phyloP scores from a whole-genome alignment of 2,797 vertebrate species.

The Petrocephalus schoutedeni region DNA sequence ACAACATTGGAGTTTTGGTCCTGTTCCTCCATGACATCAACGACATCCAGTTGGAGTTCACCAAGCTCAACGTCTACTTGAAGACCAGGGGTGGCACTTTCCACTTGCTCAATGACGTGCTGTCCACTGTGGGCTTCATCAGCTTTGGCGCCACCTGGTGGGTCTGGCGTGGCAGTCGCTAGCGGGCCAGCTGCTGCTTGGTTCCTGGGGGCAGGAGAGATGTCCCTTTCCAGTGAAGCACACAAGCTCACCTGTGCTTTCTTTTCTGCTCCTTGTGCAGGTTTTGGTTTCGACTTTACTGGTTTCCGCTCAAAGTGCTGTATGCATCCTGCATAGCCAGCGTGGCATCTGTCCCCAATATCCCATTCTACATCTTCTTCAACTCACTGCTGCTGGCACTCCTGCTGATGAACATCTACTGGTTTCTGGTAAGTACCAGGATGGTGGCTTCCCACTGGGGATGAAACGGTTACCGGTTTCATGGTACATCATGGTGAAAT shows the following conservation, averaged over 20 bases:
- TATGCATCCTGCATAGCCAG: constrained; percentile 84
- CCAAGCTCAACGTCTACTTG: constrained; percentile 92
- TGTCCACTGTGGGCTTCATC: constrained; percentile 78
- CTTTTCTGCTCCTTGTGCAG: constrained; percentile 50
- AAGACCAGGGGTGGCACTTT: constrained; percentile 75
- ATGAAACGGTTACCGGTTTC: background rate
- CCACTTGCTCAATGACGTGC: constrained; percentile 70
- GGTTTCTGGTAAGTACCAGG: constrained; percentile 79
- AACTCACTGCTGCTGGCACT: constrained; percentile 80
- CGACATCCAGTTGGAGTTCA: constrained; percentile 90
- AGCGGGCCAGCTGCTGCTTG: background rate
- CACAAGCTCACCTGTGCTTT: background rate
- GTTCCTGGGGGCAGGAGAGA: background rate
- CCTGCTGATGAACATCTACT: constrained; percentile 94
- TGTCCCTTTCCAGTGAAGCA: background rate
- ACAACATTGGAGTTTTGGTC: constrained; percentile 88
- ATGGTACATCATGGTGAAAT: background rate
- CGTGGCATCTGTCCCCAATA: constrained; percentile 72
- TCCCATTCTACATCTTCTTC: constrained; percentile 99
- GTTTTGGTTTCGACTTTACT: constrained; percentile 98
- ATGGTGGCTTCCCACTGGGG: background rate
- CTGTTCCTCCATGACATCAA: constrained; percentile 89
- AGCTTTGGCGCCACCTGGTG: constrained; percentile 88
- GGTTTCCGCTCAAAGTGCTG: constrained; percentile 95
- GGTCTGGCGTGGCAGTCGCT: constrained; percentile 6